Conservation (phyloP, 2,888 invertebrate species). For the Cosmorhoe ocellata region DNA sequence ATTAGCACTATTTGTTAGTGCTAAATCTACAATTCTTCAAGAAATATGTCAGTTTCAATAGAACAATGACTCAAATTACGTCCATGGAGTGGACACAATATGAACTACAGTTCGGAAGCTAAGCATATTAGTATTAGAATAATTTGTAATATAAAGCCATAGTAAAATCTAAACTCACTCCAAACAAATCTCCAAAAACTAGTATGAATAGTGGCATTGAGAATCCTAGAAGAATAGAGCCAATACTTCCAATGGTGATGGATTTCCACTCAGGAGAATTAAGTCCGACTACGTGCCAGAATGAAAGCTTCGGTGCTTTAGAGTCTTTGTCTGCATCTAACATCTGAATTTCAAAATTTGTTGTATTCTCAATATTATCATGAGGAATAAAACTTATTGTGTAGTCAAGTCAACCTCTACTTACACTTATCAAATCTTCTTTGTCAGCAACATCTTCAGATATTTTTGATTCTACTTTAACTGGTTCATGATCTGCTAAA, state of each 20-base stretch:
- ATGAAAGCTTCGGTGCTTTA: constrained; percentile 47
- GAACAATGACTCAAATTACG: no score
- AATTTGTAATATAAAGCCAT: no score
- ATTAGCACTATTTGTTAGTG: no score
- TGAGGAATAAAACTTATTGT: not conserved
- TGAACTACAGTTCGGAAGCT: no score
- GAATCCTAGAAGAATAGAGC: constrained; percentile 84
- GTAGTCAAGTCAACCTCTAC: not conserved
- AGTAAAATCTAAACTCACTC: no score
- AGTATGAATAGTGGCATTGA: constrained; percentile 87
- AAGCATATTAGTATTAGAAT: no score
- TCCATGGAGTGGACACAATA: no score
- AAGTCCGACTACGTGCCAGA: constrained; percentile 75
- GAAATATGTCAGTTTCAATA: no score
- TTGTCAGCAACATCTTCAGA: constrained; percentile 27
- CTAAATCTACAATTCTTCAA: no score
- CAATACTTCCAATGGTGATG: constrained; percentile 80
- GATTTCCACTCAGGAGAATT: constrained; percentile 85
- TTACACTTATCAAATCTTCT: constrained; percentile 21
- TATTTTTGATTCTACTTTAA: constrained; percentile 33
- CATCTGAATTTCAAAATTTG: constrained; percentile 18
- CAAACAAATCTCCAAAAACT: constrained; percentile 86
- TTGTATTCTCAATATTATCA: not conserved
- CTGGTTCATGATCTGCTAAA: constrained; percentile 15
- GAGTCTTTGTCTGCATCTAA: constrained; percentile 32